Percentiles rank a stretch among this genome's conserved stretches.
Evolutionary conservation across 2,113 vertebrate genomes (phyloP).

Genomic region (Hylia prasina): DNA sequence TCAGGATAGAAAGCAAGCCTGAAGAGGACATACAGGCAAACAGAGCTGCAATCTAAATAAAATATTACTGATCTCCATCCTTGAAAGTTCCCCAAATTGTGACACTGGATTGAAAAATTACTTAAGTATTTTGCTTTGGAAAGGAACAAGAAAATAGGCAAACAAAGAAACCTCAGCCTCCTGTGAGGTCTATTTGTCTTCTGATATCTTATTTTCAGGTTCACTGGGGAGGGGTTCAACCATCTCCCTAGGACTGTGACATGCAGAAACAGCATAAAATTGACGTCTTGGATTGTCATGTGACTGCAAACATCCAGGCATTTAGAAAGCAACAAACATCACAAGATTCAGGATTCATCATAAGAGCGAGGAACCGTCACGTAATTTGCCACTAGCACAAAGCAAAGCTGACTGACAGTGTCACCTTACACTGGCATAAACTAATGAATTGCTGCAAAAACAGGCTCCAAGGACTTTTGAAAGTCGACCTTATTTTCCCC

Average conservation of each 20-base stretch:
- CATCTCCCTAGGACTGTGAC: background rate
- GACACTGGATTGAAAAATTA: background rate
- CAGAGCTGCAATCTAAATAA: background rate
- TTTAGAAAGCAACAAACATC: background rate
- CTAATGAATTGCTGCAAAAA: background rate
- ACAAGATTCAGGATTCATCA: background rate
- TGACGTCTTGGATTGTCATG: background rate
- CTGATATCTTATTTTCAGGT: background rate
- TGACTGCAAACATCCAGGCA: background rate
- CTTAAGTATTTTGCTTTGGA: background rate
- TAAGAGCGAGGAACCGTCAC: background rate
- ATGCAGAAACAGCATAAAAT: background rate
- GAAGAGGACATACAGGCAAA: background rate
- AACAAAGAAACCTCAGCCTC: background rate
- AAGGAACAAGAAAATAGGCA: background rate
- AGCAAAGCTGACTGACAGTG: background rate
- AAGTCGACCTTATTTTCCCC: slow-evolving; percentile 10
- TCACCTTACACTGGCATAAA: background rate
- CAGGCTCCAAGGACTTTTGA: slow-evolving; percentile 16
- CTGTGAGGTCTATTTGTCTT: background rate
- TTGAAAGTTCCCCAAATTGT: background rate
- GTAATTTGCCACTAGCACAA: background rate
- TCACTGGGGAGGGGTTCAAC: background rate
- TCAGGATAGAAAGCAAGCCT: background rate
- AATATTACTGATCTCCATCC: background rate